Percentiles rank a stretch among this genome's conserved stretches.
phyloP scores from a whole-genome alignment of 2,888 invertebrate species.

The Timema podura region DNA sequence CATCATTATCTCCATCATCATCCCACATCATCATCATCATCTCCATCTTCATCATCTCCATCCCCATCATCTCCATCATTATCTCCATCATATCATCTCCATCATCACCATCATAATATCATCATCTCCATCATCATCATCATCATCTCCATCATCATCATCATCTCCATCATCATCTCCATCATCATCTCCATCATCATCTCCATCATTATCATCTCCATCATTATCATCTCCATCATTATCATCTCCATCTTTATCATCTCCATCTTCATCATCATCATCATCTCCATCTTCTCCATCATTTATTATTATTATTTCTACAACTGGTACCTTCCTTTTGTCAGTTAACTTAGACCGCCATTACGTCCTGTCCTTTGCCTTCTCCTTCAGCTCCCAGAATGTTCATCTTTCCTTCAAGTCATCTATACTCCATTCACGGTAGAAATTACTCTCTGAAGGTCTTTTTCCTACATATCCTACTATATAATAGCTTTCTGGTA shows the following conservation, averaged over 20 bases:
- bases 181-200: constrained; percentile 25
- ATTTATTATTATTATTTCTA: too few relatives aligned
- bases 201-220: constrained; percentile 20
- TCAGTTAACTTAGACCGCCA: too few relatives aligned
- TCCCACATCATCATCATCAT: background rate
- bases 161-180: constrained; percentile 22
- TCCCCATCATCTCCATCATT: constrained; percentile 13
- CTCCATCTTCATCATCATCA: constrained; percentile 8
- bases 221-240: constrained; percentile 18
- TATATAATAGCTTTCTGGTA: too few relatives aligned
- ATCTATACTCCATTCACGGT: too few relatives aligned
- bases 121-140: constrained; percentile 17
- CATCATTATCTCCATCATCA: constrained; percentile 19
- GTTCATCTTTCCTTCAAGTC: too few relatives aligned
- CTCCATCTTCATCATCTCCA: constrained; percentile 9
- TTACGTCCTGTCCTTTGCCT: too few relatives aligned
- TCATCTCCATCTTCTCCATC: background rate
- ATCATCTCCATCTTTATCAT: constrained; percentile 22
- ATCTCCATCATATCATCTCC: constrained; percentile 8
- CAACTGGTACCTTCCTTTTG: too few relatives aligned
- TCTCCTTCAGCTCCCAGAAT: too few relatives aligned
- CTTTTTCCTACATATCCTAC: too few relatives aligned
- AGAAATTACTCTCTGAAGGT: too few relatives aligned
- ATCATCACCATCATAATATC: constrained; percentile 7
- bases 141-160: constrained; percentile 19